These are phyloP conservation scores for Dione vanillae DNA, from an alignment of 2,888 invertebrate genomes.

Conservation along the genomic window DNA sequence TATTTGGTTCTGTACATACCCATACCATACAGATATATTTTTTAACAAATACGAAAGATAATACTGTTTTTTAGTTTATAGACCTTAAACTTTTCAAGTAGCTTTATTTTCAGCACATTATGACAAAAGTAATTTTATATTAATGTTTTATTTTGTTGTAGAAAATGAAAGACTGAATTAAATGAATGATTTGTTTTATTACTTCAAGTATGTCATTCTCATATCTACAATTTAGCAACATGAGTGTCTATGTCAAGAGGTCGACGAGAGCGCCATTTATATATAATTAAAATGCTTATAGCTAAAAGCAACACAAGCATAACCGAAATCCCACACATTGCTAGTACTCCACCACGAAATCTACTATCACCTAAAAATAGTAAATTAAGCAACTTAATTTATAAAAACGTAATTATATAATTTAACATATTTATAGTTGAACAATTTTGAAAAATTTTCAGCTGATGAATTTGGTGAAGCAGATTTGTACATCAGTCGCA, in stretches of 20 bases:
- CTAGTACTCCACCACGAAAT: conserved; percentile 85
- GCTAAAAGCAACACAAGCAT: conserved; percentile 67
- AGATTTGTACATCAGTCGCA: too few species aligned
- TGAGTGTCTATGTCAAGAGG: conserved; percentile 56
- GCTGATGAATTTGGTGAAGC: too few species aligned
- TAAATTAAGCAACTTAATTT: not conserved
- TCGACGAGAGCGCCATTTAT: conserved; percentile 57
- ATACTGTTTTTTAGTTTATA: too few species aligned
- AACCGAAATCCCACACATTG: conserved; percentile 83
- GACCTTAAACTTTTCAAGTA: too few species aligned
- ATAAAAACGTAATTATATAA: not conserved
- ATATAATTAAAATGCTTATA: conserved; percentile 46
- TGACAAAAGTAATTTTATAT: not conserved
- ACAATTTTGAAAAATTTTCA: too few species aligned
- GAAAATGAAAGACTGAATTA: not conserved
- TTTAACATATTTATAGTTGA: too few species aligned
- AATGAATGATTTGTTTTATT: not conserved
- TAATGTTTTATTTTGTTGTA: not conserved
- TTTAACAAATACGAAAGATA: too few species aligned
- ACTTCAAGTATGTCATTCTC: not conserved
- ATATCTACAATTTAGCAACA: conserved; percentile 38
- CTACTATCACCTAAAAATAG: conserved; percentile 67
- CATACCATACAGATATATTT: too few species aligned
- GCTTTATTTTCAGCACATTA: not conserved
- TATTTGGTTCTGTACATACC: too few species aligned